Evolutionary conservation across 2,797 vertebrate genomes (phyloP), one percentile per base, ranked within the genome.

Genomic region (Xiphophorus birchmanni): DNA sequence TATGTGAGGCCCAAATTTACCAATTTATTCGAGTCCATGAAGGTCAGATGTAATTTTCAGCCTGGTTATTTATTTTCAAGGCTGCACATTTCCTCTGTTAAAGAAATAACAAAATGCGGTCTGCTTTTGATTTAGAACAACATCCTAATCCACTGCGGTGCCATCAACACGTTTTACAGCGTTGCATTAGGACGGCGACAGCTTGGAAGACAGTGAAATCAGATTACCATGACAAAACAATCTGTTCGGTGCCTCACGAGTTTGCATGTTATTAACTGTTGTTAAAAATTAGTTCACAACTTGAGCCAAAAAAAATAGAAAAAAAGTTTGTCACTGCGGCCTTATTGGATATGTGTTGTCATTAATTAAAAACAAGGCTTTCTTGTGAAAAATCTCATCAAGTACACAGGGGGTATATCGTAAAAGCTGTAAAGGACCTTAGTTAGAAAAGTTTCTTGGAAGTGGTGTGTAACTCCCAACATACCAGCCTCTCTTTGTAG

Each of bases 201-300:
- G 84, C 89, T 54, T 92, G 90, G 87, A 86, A 88, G 87, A 91
- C 84, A 78, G 73, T 75, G 83, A 88, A 92, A 91, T 89, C 86
- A 79, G 78, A 92, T 91, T 89, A 90, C 32, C 86, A 84, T 90
- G 89, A 91, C 81, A 82, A 80, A 81, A 74, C 89, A 91, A 85
- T 91, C 89, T 93, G 90, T 87, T 92, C 80, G 65, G 47, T 78
- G 82, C 40, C 37, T 58, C 37, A 82, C 80, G 83, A 56, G 35
- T 73, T 80, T 76, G 69, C 78, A 80, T 42, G 75, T 74, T 87
- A 86, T 80, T 77, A 79, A 87, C 48, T 79, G 81, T 84, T 88
- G 80, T 83, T 77, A 80, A 80, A 45, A 86, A 87, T 90, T 81
- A 85, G 72, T 29, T 32, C n/a, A 85, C 32, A 26, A 84, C 44